These are phyloP conservation scores for Listrodromus nycthemerus DNA, from an alignment of 2,888 invertebrate genomes.

Conservation along the genomic window DNA sequence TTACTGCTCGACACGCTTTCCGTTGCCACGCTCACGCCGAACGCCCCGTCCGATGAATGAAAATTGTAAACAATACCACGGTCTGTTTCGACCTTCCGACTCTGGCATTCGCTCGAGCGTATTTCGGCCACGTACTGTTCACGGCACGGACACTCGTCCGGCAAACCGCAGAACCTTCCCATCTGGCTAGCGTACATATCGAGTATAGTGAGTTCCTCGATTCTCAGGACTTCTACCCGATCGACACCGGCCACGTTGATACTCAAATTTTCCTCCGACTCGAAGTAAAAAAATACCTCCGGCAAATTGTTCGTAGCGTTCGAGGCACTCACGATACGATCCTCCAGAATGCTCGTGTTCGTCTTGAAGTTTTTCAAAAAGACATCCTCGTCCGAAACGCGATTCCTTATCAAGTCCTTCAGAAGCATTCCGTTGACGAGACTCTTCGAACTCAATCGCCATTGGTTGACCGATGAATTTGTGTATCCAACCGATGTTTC, in stretches of 20 bases:
- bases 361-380: slow-evolving; percentile 18
- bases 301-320: slow-evolving; percentile 47
- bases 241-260: slow-evolving; percentile 70
- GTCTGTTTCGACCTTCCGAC: slow-evolving; percentile 56
- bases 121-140: slow-evolving; percentile 73
- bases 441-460: slow-evolving; percentile 52
- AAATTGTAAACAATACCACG: slow-evolving; percentile 69
- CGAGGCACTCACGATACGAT: slow-evolving; percentile 49
- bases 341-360: slow-evolving; percentile 63
- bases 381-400: slow-evolving; percentile 4
- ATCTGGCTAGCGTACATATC: slow-evolving; percentile 71
- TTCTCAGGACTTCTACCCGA: slow-evolving; percentile 64
- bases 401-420: slow-evolving; percentile 24
- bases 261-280: slow-evolving; percentile 69
- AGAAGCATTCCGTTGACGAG: slow-evolving; percentile 70
- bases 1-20: slow-evolving; percentile 70
- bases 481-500: slow-evolving; percentile 28
- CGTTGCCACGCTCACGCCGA: slow-evolving; percentile 72
- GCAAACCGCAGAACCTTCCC: slow-evolving; percentile 73
- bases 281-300: slow-evolving; percentile 74
- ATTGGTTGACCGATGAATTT: not conserved
- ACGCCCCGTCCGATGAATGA: slow-evolving; percentile 65
- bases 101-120: slow-evolving; percentile 48
- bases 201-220: slow-evolving; percentile 67
- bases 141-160: slow-evolving; percentile 72